A percentile compares a stretch with the other conserved stretches of the same genome.
Conservation (phyloP, 1,140 invertebrate genomes). For the Cheumatopsyche charites region DNA sequence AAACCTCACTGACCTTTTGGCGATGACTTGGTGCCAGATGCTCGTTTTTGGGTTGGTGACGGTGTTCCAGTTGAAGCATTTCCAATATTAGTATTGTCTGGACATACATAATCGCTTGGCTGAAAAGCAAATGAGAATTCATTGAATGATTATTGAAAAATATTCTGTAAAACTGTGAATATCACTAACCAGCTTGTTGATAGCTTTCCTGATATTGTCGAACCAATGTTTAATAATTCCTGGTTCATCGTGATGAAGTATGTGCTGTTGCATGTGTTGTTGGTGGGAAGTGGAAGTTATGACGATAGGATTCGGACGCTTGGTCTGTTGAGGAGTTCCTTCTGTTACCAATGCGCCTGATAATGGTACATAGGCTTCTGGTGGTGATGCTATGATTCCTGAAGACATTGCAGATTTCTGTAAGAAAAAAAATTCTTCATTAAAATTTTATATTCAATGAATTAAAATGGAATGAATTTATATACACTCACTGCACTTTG, state of each 20-base stretch:
- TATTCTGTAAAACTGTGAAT: too few species aligned
- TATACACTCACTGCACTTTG: conserved; percentile 51
- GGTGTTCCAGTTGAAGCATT: conserved; percentile 30
- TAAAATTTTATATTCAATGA: conserved; percentile 3
- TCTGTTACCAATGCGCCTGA: conserved; percentile 53
- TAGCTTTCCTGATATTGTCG: conserved; percentile 52
- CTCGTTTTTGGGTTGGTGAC: conserved; percentile 41
- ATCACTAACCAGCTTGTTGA: conserved; percentile 55
- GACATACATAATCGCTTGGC: conserved; percentile 44
- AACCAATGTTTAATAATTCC: conserved; percentile 52
- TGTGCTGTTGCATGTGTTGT: conserved; percentile 53
- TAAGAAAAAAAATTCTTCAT: background rate
- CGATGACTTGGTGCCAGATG: conserved; percentile 30
- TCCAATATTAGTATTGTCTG: conserved; percentile 35
- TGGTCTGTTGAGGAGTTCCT: conserved; percentile 56
- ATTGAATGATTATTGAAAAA: too few species aligned
- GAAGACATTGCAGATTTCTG: too few species aligned
- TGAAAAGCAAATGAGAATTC: conserved; percentile 22
- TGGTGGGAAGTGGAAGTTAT: conserved; percentile 50
- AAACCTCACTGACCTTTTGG: conserved; percentile 38
- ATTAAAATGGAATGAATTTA: conserved; percentile 9
- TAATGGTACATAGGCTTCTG: conserved; percentile 53
- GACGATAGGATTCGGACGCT: conserved; percentile 49
- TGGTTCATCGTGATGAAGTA: conserved; percentile 56
- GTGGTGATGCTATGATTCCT: background rate